Percentiles rank a stretch among this genome's conserved stretches.
Evolutionary conservation across 2,797 vertebrate genomes (phyloP).

Genomic region (Scleropages formosus): DNA sequence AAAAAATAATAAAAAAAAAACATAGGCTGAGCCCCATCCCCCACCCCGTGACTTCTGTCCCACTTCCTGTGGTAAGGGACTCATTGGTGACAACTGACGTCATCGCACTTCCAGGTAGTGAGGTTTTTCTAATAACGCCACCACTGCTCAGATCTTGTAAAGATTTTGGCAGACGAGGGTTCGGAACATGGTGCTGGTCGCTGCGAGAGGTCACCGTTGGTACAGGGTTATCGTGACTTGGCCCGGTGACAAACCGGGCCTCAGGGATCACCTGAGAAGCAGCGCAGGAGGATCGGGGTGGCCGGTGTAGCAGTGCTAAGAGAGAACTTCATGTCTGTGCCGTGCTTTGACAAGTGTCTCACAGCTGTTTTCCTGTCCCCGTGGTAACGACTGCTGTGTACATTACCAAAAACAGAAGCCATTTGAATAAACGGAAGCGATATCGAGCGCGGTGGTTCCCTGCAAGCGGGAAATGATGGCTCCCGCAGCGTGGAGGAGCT

Average conservation of each 20-base stretch:
- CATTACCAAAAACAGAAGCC: constrained; percentile 7
- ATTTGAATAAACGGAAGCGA: constrained; percentile 4
- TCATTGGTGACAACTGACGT: too few relatives aligned
- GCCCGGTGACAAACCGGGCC: too few relatives aligned
- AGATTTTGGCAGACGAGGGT: background rate
- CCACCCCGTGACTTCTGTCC: background rate
- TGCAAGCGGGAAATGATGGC: background rate
- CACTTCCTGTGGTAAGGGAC: too few relatives aligned
- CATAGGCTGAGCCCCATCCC: background rate
- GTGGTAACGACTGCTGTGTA: background rate
- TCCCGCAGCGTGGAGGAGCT: background rate
- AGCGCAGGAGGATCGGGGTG: background rate
- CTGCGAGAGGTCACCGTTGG: background rate
- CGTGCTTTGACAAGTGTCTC: background rate
- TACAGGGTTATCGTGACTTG: too few relatives aligned
- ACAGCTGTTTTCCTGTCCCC: too few relatives aligned
- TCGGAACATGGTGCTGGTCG: background rate
- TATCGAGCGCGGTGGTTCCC: background rate
- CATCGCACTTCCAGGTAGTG: too few relatives aligned
- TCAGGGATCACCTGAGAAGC: too few relatives aligned
- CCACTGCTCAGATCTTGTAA: background rate
- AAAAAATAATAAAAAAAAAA: too few relatives aligned
- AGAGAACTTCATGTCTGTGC: too few relatives aligned
- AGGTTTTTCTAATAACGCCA: background rate
- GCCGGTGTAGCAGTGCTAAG: background rate